Conservation (phyloP, 2,888 invertebrate species). For the Icerya purchasi region DNA sequence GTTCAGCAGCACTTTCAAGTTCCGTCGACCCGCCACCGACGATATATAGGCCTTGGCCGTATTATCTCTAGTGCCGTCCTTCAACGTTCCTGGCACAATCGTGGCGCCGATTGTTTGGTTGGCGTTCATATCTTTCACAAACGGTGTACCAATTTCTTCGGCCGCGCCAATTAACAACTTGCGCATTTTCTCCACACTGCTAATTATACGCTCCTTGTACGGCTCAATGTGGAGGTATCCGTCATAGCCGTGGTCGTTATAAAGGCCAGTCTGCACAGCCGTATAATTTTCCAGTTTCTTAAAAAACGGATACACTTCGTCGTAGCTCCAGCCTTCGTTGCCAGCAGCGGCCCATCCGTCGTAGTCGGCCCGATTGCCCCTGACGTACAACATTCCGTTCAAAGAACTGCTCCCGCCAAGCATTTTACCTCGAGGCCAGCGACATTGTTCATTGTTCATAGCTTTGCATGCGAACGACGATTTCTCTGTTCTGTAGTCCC, state of each 20-base stretch:
- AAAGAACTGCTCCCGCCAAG: slow-evolving; percentile 73
- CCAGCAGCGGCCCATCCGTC: slow-evolving; percentile 71
- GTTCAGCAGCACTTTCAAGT: slow-evolving; percentile 63
- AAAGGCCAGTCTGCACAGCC: background rate
- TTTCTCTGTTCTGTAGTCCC: slow-evolving; percentile 12
- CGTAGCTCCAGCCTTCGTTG: slow-evolving; percentile 69
- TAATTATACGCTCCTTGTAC: background rate
- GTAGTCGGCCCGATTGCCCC: slow-evolving; percentile 76
- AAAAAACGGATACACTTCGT: slow-evolving; percentile 59
- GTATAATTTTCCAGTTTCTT: slow-evolving; percentile 62
- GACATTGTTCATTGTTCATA: slow-evolving; percentile 66
- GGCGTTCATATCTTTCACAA: slow-evolving; percentile 68
- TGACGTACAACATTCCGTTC: slow-evolving; percentile 76
- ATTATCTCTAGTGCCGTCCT: slow-evolving; percentile 40
- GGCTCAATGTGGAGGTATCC: background rate
- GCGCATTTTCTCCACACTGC: background rate
- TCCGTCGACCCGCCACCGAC: slow-evolving; percentile 42
- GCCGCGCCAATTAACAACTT: slow-evolving; percentile 36
- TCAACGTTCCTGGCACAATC: slow-evolving; percentile 48
- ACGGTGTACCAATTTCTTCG: slow-evolving; percentile 51
- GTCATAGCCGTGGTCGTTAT: background rate
- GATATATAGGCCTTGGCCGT: slow-evolving; percentile 70
- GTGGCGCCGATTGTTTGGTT: slow-evolving; percentile 69
- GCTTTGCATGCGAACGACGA: slow-evolving; percentile 41
- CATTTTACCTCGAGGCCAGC: slow-evolving; percentile 81